These are phyloP conservation scores for Enteromius fasciolatus DNA, from an alignment of 2,797 vertebrate species.

Conservation along the genomic window DNA sequence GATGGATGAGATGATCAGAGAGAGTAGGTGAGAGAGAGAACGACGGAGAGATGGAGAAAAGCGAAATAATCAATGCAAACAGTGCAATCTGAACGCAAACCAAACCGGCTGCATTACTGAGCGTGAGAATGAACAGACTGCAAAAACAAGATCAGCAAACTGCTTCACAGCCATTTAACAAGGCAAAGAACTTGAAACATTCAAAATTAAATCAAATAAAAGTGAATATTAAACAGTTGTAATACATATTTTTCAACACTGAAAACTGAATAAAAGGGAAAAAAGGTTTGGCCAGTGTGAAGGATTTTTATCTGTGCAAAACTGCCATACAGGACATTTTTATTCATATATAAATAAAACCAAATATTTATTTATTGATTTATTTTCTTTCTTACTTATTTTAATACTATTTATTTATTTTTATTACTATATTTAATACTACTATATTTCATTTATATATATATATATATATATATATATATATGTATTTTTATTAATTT, in stretches of 20 bases:
- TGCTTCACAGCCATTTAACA: not conserved
- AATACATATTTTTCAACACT: no score
- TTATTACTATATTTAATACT: no score
- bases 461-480: no score
- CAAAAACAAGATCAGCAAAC: not conserved
- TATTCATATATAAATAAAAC: no score
- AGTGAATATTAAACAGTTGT: not conserved
- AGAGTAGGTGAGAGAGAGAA: not conserved
- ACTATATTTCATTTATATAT: no score
- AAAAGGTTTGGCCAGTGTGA: not conserved
- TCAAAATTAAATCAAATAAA: not conserved
- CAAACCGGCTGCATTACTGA: not conserved
- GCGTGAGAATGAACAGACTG: not conserved
- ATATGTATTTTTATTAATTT: no score
- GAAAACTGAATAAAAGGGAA: not conserved
- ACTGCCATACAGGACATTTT: not conserved
- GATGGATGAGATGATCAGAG: conserved; percentile 42
- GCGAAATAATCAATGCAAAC: conserved; percentile 24
- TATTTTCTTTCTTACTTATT: no score
- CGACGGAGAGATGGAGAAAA: not conserved
- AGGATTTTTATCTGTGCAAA: not conserved
- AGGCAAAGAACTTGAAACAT: not conserved
- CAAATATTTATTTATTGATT: no score
- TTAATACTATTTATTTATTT: no score
- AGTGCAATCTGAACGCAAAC: not conserved